A percentile compares a stretch with the other conserved stretches of the same genome.
These are phyloP conservation scores for Protomyctophum bolini DNA, from an alignment of 2,113 vertebrate genomes.

Conservation along the genomic window DNA sequence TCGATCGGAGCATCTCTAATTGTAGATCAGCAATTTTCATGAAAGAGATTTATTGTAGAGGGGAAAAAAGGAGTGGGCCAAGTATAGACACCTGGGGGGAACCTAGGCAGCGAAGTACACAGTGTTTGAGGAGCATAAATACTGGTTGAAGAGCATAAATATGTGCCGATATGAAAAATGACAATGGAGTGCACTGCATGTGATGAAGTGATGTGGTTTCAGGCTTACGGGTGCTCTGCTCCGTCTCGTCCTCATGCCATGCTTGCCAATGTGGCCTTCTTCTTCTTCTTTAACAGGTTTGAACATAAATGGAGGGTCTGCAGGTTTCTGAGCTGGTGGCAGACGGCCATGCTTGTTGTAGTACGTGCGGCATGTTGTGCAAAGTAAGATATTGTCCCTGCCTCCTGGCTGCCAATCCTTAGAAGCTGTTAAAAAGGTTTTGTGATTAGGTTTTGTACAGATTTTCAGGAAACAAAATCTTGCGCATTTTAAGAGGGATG, in stretches of 20 bases:
- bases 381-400: slow-evolving; percentile 89
- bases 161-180: background rate
- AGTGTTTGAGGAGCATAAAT: too few species aligned
- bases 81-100: too few species aligned
- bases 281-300: slow-evolving; percentile 98
- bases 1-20: too few species aligned
- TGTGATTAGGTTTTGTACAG: background rate
- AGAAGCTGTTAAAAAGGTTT: slow-evolving; percentile 79
- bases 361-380: slow-evolving; percentile 89
- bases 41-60: too few species aligned
- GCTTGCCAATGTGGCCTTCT: slow-evolving; percentile 90
- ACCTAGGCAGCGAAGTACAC: too few species aligned
- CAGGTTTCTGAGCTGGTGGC: slow-evolving; percentile 89
- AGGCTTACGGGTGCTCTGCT: slow-evolving; percentile 92
- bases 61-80: too few species aligned
- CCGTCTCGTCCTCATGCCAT: slow-evolving; percentile 97
- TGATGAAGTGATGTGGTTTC: slow-evolving; percentile 1
- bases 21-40: too few species aligned
- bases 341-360: slow-evolving; percentile 97
- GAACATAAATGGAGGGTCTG: slow-evolving; percentile 93
- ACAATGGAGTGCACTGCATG: background rate
- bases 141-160: too few species aligned
- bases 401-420: slow-evolving; percentile 97
- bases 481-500: background rate
- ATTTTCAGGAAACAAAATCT: background rate